Base-by-base conservation (phyloP, 2,888 invertebrate genomes). In the Fragum fragum region DNA sequence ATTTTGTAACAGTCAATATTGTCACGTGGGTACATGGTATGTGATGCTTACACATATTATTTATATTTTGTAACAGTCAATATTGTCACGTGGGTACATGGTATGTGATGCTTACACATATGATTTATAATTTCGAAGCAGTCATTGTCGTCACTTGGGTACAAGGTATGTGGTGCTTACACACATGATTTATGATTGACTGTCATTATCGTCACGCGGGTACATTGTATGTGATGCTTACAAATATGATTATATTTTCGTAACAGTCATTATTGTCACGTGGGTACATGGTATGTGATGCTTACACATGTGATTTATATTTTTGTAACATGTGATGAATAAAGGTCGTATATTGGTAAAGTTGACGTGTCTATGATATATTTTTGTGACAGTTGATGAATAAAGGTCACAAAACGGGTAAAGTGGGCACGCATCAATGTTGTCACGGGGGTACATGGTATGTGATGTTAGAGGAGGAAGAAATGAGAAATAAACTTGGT, bases 361-460 rank as follows among this genome's bases (percentile, higher is more conserved):
- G n/a, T n/a, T n/a, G n/a, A 6, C 32, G 9, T 36, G 32, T 36
- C n/a, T 36, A 3, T 36, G 5, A 36, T 36, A 36, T 36, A 36
- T 36, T 14, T 47, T n/a, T 47, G 47, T 26, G 73, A n/a, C 76
- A 93, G 93, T 79, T 93, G 29, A 88, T 91, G 42, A 75, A 78
- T 26, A 76, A 87, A 32, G 93, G 93, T 18, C 94, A 94, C 80
- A 88, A 78, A 42, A 90, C 87, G 6, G 94, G 93, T 0, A 88
- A 86, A 52, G 90, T 93, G 1, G 93, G 92, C 18, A 87, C 82
- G 9, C 93, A 94, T 72, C 88, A 89, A 76, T 92, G 94, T 84
- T 94, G 93, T 76, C 88, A 88, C 84, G 92, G 92, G 2, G 89
- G 86, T 47, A 93, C 93, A 1, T 93, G 93, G 93, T 94, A 94